Conservation (phyloP, 2,888 invertebrate genomes). For the Heliconius hortense region DNA sequence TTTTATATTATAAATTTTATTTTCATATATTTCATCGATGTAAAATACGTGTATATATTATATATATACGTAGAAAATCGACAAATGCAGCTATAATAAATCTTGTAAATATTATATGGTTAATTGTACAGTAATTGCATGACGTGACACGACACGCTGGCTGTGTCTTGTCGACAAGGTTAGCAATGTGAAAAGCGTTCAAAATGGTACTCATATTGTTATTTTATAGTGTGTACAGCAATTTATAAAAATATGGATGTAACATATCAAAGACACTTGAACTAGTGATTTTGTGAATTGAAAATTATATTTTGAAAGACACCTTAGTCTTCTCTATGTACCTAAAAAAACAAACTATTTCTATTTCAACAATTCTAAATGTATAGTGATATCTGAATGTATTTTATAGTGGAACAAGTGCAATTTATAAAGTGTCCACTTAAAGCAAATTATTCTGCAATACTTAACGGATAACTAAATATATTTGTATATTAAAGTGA, state of each 20-base stretch:
- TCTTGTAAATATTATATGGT: slow-evolving; percentile 2
- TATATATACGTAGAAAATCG: neutral
- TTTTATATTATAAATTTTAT: neutral
- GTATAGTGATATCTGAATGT: neutral
- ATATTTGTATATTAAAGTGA: neutral
- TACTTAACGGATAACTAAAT: neutral
- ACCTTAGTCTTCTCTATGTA: neutral
- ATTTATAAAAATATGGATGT: neutral
- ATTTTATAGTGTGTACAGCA: neutral
- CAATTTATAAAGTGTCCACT: neutral
- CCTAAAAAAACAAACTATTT: neutral
- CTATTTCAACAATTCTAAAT: neutral
- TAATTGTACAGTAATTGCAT: neutral
- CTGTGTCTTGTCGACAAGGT: neutral
- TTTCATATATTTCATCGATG: neutral
- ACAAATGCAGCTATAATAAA: neutral
- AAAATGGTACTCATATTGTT: neutral
- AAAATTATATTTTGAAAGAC: too few species aligned
- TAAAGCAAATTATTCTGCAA: neutral
- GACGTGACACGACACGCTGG: neutral
- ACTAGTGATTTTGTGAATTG: neutral
- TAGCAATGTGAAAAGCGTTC: neutral
- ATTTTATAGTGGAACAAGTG: slow-evolving; percentile 2
- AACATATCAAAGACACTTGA: slow-evolving; percentile 5
- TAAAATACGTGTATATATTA: slow-evolving; percentile 1